These are phyloP conservation scores for Ailuropoda melanoleuca DNA, from an alignment of 2,113 vertebrate species.

Conservation along the genomic window DNA sequence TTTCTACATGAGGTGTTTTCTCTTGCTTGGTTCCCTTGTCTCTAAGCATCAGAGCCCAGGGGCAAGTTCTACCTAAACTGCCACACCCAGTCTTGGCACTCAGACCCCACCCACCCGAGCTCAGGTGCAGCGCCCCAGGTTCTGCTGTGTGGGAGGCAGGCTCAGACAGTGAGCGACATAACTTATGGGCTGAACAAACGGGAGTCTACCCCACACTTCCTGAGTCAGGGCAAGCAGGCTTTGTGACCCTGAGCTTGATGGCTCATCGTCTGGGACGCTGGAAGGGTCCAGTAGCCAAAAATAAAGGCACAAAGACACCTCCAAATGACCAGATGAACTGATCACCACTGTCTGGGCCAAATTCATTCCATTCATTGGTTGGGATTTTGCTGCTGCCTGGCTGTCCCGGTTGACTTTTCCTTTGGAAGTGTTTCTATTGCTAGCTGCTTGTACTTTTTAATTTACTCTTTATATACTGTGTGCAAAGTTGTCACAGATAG, in stretches of 20 bases:
- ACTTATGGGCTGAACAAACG: not conserved
- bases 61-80: not conserved
- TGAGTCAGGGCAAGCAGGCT: not conserved
- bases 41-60: not conserved
- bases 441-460: constrained; percentile 71
- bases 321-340: not conserved
- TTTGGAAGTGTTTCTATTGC: constrained; percentile 53
- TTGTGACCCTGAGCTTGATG: not conserved
- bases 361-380: constrained; percentile 32
- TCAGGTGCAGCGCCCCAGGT: constrained; percentile 60
- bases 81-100: constrained; percentile 3
- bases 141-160: constrained; percentile 36
- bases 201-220: not conserved
- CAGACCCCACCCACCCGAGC: not conserved
- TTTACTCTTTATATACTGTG: not conserved
- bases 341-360: not conserved
- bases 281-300: not conserved
- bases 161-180: not conserved
- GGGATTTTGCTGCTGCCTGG: constrained; percentile 38
- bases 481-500: constrained; percentile 75
- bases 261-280: not conserved
- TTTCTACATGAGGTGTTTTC: not conserved
- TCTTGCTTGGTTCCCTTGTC: not conserved
- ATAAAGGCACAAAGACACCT: not conserved
- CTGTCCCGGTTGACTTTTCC: constrained; percentile 66